A percentile compares a stretch with the other conserved stretches of the same genome.
These are phyloP conservation scores for Miichthys miiuy DNA, from an alignment of 2,797 vertebrate species.

Conservation along the genomic window DNA sequence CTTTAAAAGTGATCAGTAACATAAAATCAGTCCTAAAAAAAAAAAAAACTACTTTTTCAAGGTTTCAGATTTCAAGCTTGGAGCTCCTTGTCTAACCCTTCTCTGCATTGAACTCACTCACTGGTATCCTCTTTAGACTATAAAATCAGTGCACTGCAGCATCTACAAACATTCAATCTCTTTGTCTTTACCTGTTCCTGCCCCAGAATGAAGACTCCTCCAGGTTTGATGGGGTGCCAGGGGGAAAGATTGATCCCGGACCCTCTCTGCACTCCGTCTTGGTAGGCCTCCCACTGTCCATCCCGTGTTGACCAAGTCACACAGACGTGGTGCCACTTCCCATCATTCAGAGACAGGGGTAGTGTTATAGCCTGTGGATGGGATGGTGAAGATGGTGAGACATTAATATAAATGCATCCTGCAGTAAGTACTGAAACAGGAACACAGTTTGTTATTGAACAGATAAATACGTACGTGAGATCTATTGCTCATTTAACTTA, in stretches of 20 bases:
- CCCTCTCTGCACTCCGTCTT: constrained; percentile 83
- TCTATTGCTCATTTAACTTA: background rate
- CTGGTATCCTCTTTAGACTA: background rate
- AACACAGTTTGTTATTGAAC: background rate
- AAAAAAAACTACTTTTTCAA: too few species aligned
- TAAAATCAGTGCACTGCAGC: background rate
- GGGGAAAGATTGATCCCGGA: constrained; percentile 82
- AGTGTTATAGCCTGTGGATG: constrained; percentile 81
- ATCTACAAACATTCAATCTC: background rate
- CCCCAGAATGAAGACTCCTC: constrained; percentile 90
- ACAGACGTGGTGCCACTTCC: constrained; percentile 90
- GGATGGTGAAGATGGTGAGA: constrained; percentile 15
- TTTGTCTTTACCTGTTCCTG: constrained; percentile 88
- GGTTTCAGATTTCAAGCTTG: background rate
- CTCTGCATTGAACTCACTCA: background rate
- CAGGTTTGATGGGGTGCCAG: constrained; percentile 89
- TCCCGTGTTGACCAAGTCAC: constrained; percentile 90
- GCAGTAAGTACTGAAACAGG: background rate
- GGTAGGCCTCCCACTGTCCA: constrained; percentile 88
- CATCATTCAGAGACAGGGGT: constrained; percentile 84
- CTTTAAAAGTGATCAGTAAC: too few species aligned
- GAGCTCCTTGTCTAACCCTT: background rate
- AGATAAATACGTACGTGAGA: background rate
- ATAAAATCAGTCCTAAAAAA: too few species aligned
- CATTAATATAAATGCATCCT: background rate